Base-by-base conservation (phyloP, 1,140 invertebrate genomes). In the Pseudomyrmex pallidus region DNA sequence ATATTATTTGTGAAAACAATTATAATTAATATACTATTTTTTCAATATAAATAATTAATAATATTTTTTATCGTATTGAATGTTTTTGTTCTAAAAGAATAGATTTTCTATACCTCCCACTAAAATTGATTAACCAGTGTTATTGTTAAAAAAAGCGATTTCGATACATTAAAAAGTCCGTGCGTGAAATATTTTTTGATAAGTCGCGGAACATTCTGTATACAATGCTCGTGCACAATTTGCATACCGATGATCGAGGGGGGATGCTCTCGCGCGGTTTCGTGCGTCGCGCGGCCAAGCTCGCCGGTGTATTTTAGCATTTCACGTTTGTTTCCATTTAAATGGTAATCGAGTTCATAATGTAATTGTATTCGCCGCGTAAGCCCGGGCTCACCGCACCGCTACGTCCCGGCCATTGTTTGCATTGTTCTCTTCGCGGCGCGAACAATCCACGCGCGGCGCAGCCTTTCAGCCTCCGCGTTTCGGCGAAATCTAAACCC, bases 251-350 rank as follows among this genome's bases (percentile, higher is more conserved):
- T 90, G 90, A 90, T 89, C 89, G 82, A 90, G 84, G 74, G 86
- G 9, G 73, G 61, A n/a, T 35, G 35, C 35, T 35, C 62, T 86
- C 62, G 83, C 86, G 85, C 84, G 70, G 82, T 87, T 86, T 86
- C 86, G 85, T 86, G 73, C 67, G 85, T 56, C 10, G 22, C 56
- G 57, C 70, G 77, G 48, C 56, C 48, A 44, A 48, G 22, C 85
- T 73, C 67, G 86, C 85, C 83, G 85, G 89, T 92, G 91, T 92
- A 93, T 94, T 94, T 93, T 93, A 94, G 93, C 93, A 92, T 93
- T 94, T 94, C 93, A 93, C 93, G 93, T 94, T 94, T 94, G 93
- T 94, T 94, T 94, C 93, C 93, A 94, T 94, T 94, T 94, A 94
- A 94, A 94, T 94, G 94, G 94, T 94, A 94, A 94, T 94, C 93